A percentile compares a stretch with the other conserved stretches of the same genome.
Evolutionary conservation across 2,113 vertebrate genomes (phyloP).

Genomic region (Andinoacara biseriatus): DNA sequence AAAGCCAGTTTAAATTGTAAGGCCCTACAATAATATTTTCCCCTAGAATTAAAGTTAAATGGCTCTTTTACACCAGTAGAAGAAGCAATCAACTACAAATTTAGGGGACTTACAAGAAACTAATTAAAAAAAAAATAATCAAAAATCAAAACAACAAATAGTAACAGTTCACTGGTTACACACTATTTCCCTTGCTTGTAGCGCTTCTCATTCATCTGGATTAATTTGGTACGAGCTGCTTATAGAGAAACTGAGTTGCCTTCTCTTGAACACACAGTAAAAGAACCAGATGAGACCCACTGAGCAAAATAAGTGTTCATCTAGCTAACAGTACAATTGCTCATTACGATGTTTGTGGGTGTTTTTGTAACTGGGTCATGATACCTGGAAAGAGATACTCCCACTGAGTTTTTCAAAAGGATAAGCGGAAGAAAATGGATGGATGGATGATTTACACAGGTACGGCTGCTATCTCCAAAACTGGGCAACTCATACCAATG

Average conservation of each 20-base stretch:
- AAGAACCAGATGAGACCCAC: not conserved
- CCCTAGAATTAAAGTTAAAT: not conserved
- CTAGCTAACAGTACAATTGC: not conserved
- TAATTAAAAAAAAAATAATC: not conserved
- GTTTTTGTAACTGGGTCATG: not conserved
- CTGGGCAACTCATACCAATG: accelerated
- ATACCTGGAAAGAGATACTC: not conserved
- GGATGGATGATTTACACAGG: not conserved
- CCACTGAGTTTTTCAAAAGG: not conserved
- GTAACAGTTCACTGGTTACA: not conserved
- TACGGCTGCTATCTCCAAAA: not conserved
- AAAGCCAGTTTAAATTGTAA: too few species aligned
- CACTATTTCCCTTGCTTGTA: not conserved
- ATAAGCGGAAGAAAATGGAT: too few species aligned
- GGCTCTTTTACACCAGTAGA: not conserved
- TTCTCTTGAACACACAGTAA: not conserved
- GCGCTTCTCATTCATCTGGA: not conserved
- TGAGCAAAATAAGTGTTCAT: not conserved
- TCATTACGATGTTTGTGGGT: not conserved
- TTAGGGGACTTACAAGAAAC: not conserved
- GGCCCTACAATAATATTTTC: too few species aligned
- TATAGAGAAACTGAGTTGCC: not conserved
- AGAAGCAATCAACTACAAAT: not conserved
- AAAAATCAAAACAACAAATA: not conserved
- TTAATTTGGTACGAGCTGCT: not conserved